phyloP scores from a whole-genome alignment of 2,113 vertebrate species.

The Amblyopsis rosae region DNA sequence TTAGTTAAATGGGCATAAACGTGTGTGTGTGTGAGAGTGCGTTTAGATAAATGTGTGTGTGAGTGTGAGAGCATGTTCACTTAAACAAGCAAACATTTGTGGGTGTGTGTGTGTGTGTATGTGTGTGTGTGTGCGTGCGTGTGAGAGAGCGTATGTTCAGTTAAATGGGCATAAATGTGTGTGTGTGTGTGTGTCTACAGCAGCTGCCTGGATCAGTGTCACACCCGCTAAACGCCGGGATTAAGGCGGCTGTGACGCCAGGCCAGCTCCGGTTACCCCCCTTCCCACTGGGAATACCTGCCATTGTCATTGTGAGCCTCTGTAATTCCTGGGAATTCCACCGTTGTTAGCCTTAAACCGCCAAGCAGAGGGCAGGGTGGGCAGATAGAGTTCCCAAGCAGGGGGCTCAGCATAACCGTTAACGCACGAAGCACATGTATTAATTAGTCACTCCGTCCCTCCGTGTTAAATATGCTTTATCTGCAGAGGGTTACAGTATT shows the following conservation, averaged over 20 bases:
- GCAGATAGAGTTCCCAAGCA: neutral
- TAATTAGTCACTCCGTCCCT: too few species aligned
- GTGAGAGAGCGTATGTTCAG: slow-evolving; percentile 10
- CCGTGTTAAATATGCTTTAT: neutral
- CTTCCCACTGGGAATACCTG: slow-evolving; percentile 71
- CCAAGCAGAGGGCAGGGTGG: slow-evolving; percentile 33
- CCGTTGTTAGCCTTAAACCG: slow-evolving; percentile 54
- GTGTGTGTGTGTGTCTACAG: slow-evolving; percentile 62
- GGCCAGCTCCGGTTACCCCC: slow-evolving; percentile 68
- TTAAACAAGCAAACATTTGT: neutral
- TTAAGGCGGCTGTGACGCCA: slow-evolving; percentile 69
- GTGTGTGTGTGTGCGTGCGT: neutral
- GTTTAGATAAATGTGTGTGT: slow-evolving; percentile 33
- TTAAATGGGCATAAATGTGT: slow-evolving; percentile 4
- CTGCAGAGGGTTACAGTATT: neutral
- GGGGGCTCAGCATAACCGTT: slow-evolving; percentile 7
- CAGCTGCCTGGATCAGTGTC: slow-evolving; percentile 72
- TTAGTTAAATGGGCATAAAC: neutral
- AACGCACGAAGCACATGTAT: neutral
- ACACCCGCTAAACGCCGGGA: slow-evolving; percentile 70
- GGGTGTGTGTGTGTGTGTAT: neutral
- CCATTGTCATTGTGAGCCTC: slow-evolving; percentile 67
- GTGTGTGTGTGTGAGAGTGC: neutral
- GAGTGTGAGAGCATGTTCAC: neutral
- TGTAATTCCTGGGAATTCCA: slow-evolving; percentile 66